Evolutionary conservation across 2,113 vertebrate species (phyloP), one percentile per base, ranked within the genome.

Genomic region (Gopherus evgoodei): DNA sequence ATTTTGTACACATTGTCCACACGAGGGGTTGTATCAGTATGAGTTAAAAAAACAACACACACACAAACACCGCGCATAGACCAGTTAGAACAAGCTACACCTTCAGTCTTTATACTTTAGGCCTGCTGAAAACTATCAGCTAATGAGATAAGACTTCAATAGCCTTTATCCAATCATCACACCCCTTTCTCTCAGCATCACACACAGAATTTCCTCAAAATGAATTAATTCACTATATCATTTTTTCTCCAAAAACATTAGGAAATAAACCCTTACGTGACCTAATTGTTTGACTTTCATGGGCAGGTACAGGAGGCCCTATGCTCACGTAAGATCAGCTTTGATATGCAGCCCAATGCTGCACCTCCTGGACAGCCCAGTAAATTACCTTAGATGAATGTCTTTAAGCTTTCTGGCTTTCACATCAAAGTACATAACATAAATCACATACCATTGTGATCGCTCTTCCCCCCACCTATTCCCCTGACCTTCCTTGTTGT

Each of bases 371-470:
- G 5, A 3, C 1, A 19, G 16, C 42, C n/a, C 38, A 17, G 38
- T 22, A 38, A n/a, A 69, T 38, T 69, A 69, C 17, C 19, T 69
- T 38, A 22, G 17, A 72, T 3, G 19, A 22, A 72, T 72, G 52
- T 27, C 50, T 75, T 82, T 79, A 81, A 97, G 96, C 95, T 97
- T 95, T 78, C 31, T 4, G 44, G 53, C 16, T 1, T 90, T 86
- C 14, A 9, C 44, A 83, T 0, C 14, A 31, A 27, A 81, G 44
- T 17, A 29, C 17, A 50, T 53, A 10, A 0, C 35, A 10, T 2
- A 3, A 27, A 84, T 10, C 59, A 80, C 0, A 50, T 35, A 19
- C 22, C 31, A 0, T 2, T 4, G 13, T 0, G 3, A 5, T 12
- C 8, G 53, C 3, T 29, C n/a, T 5, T 1, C 6, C 10, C 11